These are phyloP conservation scores for Valencia hispanica DNA, from an alignment of 2,797 vertebrate genomes.

Conservation along the genomic window DNA sequence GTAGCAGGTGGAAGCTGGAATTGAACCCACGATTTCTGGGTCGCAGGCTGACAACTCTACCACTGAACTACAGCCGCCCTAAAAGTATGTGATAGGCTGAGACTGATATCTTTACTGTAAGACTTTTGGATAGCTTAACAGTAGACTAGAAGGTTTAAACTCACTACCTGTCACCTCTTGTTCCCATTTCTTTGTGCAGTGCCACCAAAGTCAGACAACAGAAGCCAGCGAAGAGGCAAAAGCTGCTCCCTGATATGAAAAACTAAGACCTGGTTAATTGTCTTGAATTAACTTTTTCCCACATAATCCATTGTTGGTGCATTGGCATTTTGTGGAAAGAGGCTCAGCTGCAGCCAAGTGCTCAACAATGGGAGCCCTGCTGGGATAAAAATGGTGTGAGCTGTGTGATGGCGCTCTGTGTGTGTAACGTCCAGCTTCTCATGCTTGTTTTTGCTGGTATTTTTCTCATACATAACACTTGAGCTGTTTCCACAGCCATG, in stretches of 20 bases:
- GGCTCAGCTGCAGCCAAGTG: constrained; percentile 24
- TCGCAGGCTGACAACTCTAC: too few relatives aligned
- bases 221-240: constrained; percentile 28
- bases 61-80: too few relatives aligned
- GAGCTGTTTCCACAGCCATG: constrained; percentile 66
- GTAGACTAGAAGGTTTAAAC: not conserved
- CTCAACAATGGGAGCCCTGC: constrained; percentile 37
- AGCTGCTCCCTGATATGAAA: constrained; percentile 12
- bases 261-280: constrained; percentile 18
- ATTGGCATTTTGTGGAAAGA: constrained; percentile 27
- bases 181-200: constrained; percentile 1
- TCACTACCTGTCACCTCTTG: not conserved
- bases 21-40: too few relatives aligned
- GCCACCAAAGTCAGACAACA: constrained; percentile 30
- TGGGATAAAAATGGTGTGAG: constrained; percentile 35
- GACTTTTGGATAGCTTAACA: not conserved
- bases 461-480: constrained; percentile 72
- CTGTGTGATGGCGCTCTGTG: constrained; percentile 35
- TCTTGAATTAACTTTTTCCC: constrained; percentile 35
- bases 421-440: constrained; percentile 54
- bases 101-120: not conserved
- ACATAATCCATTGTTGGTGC: constrained; percentile 26
- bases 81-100: too few relatives aligned
- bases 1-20: too few relatives aligned
- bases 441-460: constrained; percentile 63